phyloP scores from a whole-genome alignment of 2,888 invertebrate genomes.

The Buathra laborator region DNA sequence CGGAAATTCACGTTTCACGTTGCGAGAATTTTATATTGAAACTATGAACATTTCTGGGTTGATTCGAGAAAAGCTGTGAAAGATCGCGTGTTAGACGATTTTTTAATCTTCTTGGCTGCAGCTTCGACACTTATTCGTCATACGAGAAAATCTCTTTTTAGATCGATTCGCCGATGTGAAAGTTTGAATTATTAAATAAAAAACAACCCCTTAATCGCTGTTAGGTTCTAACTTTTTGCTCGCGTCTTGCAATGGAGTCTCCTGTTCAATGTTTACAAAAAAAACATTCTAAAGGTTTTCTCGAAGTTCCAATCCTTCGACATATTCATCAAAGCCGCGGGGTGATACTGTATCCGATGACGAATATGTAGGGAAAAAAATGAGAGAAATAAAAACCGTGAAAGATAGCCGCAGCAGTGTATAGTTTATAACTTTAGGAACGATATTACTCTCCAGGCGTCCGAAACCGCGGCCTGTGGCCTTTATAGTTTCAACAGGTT shows the following conservation, averaged over 20 bases:
- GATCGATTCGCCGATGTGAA: no score
- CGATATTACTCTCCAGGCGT: constrained; percentile 61
- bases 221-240: no score
- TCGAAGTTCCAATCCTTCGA: not conserved
- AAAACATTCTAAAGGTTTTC: no score
- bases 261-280: no score
- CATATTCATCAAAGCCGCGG: constrained; percentile 9
- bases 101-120: not conserved
- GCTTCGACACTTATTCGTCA: not conserved
- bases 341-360: constrained; percentile 2
- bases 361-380: constrained; percentile 16
- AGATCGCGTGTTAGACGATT: not conserved
- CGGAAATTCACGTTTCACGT: not conserved
- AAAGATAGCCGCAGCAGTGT: constrained; percentile 46
- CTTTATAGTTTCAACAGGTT: constrained; percentile 67
- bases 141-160: not conserved
- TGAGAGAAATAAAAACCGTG: constrained; percentile 31
- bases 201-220: no score
- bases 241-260: no score
- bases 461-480: constrained; percentile 51
- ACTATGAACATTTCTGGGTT: not conserved
- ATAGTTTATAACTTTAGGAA: constrained; percentile 68
- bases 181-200: no score
- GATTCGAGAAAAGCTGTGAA: not conserved
- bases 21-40: not conserved